Percentiles rank a stretch among this genome's conserved stretches.
Evolutionary conservation across 2,113 vertebrate genomes (phyloP).

Genomic region (Aspidoscelis tigris): DNA sequence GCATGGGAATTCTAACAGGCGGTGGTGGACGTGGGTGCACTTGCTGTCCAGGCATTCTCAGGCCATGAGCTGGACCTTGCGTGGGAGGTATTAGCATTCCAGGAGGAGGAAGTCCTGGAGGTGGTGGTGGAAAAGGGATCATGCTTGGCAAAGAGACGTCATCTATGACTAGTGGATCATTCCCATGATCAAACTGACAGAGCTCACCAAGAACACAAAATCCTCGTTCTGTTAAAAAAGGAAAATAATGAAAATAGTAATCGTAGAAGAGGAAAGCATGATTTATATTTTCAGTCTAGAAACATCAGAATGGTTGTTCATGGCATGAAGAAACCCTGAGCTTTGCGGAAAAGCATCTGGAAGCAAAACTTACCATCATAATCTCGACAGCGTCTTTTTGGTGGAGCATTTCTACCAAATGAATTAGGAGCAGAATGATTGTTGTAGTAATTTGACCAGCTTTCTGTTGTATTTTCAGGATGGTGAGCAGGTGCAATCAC

Average conservation of each 20-base stretch:
- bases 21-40: conserved; percentile 86
- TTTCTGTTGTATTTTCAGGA: conserved; percentile 94
- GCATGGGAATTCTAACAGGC: conserved; percentile 89
- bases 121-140: conserved; percentile 95
- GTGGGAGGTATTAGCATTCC: conserved; percentile 84
- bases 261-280: not conserved
- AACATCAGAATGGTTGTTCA: not conserved
- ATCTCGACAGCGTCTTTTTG: conserved; percentile 95
- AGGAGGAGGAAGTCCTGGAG: conserved; percentile 80
- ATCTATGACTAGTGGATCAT: conserved; percentile 92
- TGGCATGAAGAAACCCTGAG: not conserved
- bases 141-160: conserved; percentile 93
- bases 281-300: not conserved
- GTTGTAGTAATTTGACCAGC: conserved; percentile 93
- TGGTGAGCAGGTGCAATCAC: conserved; percentile 89
- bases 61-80: conserved; percentile 76
- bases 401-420: conserved; percentile 83
- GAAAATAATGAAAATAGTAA: not conserved
- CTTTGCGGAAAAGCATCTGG: not conserved
- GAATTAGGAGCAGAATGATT: conserved; percentile 88
- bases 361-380: conserved; percentile 87
- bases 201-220: conserved; percentile 97
- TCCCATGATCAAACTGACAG: conserved; percentile 95
- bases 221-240: conserved; percentile 87
- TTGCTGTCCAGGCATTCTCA: conserved; percentile 86